These are phyloP conservation scores for Podabrus alpinus DNA, from an alignment of 2,888 invertebrate genomes.

Conservation along the genomic window DNA sequence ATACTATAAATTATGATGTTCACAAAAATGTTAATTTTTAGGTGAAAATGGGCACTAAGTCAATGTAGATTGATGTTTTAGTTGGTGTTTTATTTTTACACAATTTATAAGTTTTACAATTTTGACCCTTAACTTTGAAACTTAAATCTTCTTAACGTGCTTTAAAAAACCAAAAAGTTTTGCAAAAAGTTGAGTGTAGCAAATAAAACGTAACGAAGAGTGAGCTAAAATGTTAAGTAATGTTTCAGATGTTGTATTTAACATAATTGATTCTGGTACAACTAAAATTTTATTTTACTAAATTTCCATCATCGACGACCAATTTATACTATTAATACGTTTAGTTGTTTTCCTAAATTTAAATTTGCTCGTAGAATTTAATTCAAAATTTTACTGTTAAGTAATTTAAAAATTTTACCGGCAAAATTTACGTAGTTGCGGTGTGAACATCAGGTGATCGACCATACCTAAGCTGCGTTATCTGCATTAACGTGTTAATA, in stretches of 20 bases:
- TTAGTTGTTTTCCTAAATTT: background rate
- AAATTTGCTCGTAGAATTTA: background rate
- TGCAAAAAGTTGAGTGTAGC: background rate
- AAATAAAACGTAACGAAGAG: background rate
- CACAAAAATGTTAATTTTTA: background rate
- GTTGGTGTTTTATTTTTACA: background rate
- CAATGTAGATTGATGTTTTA: background rate
- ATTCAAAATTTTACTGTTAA: background rate
- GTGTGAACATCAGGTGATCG: background rate
- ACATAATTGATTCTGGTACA: background rate
- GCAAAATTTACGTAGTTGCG: background rate
- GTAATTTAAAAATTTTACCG: background rate
- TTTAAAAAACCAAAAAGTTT: background rate
- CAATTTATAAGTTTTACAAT: conserved; percentile 1
- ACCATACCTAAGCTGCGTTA: background rate
- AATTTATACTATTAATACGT: background rate
- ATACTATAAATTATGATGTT: background rate
- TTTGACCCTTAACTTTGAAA: background rate
- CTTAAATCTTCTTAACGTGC: background rate
- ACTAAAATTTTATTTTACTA: too few species aligned
- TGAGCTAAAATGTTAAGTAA: background rate
- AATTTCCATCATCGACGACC: background rate
- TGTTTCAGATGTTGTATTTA: background rate
- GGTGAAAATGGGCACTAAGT: background rate
- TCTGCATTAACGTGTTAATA: background rate